Evolutionary conservation across 2,888 invertebrate species (phyloP).

Genomic region (Synanthedon vespiformis): DNA sequence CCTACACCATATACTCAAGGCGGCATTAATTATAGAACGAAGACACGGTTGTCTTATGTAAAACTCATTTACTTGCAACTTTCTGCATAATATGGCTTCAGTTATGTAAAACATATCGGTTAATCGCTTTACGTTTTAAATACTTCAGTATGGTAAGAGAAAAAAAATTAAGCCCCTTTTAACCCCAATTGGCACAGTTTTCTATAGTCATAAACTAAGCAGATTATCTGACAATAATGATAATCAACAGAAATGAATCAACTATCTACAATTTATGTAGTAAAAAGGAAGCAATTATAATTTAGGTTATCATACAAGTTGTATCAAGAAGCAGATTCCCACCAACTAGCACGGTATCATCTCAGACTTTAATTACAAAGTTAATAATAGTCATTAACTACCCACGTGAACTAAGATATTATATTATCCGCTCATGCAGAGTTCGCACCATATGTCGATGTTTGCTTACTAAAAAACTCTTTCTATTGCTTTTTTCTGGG

Average conservation of each 20-base stretch:
- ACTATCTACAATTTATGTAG: neutral
- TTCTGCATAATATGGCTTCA: too few relatives aligned
- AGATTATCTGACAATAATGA: too few relatives aligned
- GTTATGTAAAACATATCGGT: too few relatives aligned
- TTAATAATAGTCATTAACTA: conserved; percentile 17
- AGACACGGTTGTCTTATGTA: too few relatives aligned
- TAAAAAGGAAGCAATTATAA: neutral
- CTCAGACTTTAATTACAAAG: conserved; percentile 21
- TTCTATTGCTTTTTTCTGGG: conserved; percentile 16
- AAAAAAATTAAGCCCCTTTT: too few relatives aligned
- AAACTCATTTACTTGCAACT: too few relatives aligned
- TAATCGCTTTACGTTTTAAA: too few relatives aligned
- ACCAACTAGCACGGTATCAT: conserved; percentile 13
- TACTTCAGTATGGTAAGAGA: too few relatives aligned
- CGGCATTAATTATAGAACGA: neutral
- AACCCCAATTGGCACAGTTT: too few relatives aligned
- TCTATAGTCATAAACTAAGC: too few relatives aligned
- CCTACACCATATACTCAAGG: conserved; percentile 5
- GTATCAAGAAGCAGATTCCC: neutral
- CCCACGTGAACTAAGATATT: conserved; percentile 19
- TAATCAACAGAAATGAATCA: too few relatives aligned
- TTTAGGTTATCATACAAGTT: conserved; percentile 5
- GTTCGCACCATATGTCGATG: conserved; percentile 16
- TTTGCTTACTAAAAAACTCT: conserved; percentile 35
- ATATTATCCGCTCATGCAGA: conserved; percentile 8